Base-by-base conservation (phyloP, 2,113 vertebrate species). In the Nipponia nippon region DNA sequence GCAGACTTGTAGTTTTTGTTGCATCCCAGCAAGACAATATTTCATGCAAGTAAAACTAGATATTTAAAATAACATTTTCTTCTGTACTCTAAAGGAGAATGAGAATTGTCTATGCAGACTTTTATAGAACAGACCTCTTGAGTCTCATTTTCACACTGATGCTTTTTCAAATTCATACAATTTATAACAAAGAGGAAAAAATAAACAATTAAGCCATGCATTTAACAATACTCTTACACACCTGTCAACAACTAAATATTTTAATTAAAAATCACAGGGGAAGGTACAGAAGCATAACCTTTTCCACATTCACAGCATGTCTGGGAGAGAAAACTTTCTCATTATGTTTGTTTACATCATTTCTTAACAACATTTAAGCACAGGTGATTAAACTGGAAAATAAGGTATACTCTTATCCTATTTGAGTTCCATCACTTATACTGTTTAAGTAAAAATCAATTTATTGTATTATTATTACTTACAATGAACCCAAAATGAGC, bases 121-220 rank as follows among this genome's bases (percentile, higher is more conserved):
- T 97, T 78, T 83, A 83, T 47, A 92, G 82, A 94, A 92, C 88
- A 94, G 76, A 97, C 78, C 89, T 97, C 96, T 90, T 93, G 92
- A 97, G 93, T 96, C 76, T 87, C 73, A 95, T 97, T 97, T 98
- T 97, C 95, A 97, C 73, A 87, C 93, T 97, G 97, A 97, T 93
- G 78, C 67, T 88, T 95, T 97, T 95, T 94, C 91, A 95, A 95
- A 95, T 85, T 83, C 59, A 95, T 97, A 97, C 94, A 96, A 62
- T 96, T 94, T 97, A 89, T 96, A 97, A 97, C 93, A 97, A 97
- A 97, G 86, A 97, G 78, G 87, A 95, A 97, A 96, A 92, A 97
- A 97, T 96, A 96, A 98, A 98, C 95, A 98, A 97, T 98, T 98
- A 98, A 96, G 72, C 76, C 90, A 97, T 27, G 13, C 69, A 94